phyloP scores from a whole-genome alignment of 2,797 vertebrate species.

The Merluccius polli region DNA sequence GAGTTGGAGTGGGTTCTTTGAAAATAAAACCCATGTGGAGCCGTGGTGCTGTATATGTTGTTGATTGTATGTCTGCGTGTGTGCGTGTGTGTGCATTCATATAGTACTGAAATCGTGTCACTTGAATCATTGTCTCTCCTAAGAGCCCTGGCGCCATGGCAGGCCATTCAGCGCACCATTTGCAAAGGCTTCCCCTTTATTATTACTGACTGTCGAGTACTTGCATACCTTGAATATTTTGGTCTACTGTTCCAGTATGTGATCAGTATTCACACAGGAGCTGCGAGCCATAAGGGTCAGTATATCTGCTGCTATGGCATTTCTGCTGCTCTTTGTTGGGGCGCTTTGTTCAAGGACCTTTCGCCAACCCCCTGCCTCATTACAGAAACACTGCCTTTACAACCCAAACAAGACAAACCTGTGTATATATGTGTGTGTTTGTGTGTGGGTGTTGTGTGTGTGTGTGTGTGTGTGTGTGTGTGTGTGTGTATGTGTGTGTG shows the following conservation, averaged over 20 bases:
- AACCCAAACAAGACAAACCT: neutral
- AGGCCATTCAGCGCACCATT: neutral
- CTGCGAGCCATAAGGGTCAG: neutral
- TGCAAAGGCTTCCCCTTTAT: neutral
- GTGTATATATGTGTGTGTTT: no score
- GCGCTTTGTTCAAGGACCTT: neutral
- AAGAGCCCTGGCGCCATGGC: neutral
- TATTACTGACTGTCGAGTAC: neutral
- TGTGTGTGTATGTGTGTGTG: neutral
- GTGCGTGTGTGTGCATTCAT: neutral
- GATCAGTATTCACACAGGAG: neutral
- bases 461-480: neutral
- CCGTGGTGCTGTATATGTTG: neutral
- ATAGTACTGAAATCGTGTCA: no score
- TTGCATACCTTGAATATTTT: neutral
- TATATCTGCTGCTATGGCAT: neutral
- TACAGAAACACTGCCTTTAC: conserved; percentile 15
- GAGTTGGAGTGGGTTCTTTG: neutral
- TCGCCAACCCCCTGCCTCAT: neutral
- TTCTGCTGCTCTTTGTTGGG: neutral
- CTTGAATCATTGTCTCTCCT: neutral
- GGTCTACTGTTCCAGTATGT: neutral
- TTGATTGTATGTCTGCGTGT: neutral
- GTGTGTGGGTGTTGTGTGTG: no score
- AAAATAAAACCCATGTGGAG: neutral